These are phyloP conservation scores for Allygus modestus DNA, from an alignment of 2,888 invertebrate genomes.

Conservation along the genomic window DNA sequence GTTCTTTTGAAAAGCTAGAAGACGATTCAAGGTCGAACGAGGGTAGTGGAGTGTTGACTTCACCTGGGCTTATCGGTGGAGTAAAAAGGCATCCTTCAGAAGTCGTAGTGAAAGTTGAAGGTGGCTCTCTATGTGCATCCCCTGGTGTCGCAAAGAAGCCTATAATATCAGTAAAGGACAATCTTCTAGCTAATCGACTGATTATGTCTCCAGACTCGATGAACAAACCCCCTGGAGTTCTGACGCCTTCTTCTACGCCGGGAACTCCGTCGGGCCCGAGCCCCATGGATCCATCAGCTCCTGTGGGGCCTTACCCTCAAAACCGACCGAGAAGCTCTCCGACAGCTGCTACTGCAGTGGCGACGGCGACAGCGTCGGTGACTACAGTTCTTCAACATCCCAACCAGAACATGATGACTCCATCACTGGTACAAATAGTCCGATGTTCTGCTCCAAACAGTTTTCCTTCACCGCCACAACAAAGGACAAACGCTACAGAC, in stretches of 20 bases:
- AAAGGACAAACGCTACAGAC: conserved; percentile 60
- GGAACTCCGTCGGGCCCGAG: conserved; percentile 81
- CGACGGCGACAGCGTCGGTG: conserved; percentile 73
- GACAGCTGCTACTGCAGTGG: conserved; percentile 79
- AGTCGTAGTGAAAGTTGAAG: conserved; percentile 69
- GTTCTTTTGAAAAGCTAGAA: conserved; percentile 83
- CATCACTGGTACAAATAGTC: conserved; percentile 66
- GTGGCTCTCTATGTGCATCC: conserved; percentile 66
- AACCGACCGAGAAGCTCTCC: conserved; percentile 81
- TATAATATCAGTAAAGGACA: conserved; percentile 65
- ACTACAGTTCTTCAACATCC: conserved; percentile 68
- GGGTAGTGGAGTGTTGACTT: conserved; percentile 78
- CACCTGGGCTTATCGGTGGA: conserved; percentile 72
- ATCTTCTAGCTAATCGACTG: conserved; percentile 58
- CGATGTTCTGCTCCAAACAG: conserved; percentile 65
- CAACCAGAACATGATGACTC: conserved; percentile 66
- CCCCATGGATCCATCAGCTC: conserved; percentile 76
- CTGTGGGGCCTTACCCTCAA: conserved; percentile 73
- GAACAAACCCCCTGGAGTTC: conserved; percentile 79
- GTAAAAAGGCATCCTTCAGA: conserved; percentile 65
- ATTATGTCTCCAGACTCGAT: conserved; percentile 67
- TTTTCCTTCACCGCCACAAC: conserved; percentile 68
- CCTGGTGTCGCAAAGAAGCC: conserved; percentile 66
- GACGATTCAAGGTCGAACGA: conserved; percentile 87
- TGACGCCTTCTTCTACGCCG: conserved; percentile 81